Conservation (phyloP, 2,113 vertebrate genomes). For the Chloropsis hardwickii region DNA sequence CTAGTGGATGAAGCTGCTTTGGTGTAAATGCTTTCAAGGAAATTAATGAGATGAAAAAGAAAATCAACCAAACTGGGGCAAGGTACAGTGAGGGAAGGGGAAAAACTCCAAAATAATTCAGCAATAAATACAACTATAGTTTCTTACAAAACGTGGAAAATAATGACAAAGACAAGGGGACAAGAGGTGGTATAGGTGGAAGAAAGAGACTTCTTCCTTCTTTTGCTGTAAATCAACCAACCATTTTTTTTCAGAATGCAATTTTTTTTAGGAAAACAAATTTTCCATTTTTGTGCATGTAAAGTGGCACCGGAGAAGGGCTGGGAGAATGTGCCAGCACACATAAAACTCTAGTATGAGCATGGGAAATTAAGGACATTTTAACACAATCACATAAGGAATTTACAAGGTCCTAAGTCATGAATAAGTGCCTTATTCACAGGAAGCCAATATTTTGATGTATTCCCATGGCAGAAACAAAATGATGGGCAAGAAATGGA, state of each 20-base stretch:
- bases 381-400: slow-evolving; percentile 50
- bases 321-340: not conserved
- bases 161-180: not conserved
- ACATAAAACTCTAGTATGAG: not conserved
- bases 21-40: not conserved
- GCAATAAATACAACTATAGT: not conserved
- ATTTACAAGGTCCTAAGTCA: slow-evolving; percentile 49
- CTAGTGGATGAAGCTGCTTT: not conserved
- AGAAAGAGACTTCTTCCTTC: not conserved
- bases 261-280: not conserved
- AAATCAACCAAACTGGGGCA: not conserved
- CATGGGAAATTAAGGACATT: slow-evolving; percentile 39
- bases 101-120: not conserved
- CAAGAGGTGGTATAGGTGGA: not conserved
- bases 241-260: not conserved
- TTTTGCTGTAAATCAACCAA: not conserved
- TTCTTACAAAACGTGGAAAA: not conserved
- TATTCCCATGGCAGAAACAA: slow-evolving; percentile 40
- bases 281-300: not conserved
- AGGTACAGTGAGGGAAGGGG: not conserved
- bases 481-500: slow-evolving; percentile 31
- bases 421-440: slow-evolving; percentile 43
- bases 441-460: slow-evolving; percentile 45
- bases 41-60: not conserved
- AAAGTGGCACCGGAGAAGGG: not conserved